These are phyloP conservation scores for Trogon melanurus DNA, from an alignment of 2,113 vertebrate genomes.

Conservation along the genomic window DNA sequence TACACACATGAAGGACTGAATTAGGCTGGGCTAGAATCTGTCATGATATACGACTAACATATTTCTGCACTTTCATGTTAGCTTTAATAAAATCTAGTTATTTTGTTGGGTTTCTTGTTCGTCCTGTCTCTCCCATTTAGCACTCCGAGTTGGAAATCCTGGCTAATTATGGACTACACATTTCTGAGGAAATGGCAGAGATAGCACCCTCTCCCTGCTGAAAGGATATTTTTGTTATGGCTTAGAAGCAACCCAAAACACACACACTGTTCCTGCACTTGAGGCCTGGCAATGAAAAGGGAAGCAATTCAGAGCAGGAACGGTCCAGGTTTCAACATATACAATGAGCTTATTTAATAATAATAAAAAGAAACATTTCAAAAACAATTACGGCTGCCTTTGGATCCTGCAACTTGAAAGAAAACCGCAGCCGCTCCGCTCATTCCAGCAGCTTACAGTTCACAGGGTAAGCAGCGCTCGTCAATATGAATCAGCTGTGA, in stretches of 20 bases:
- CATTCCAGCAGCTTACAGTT: conserved; percentile 50
- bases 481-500: conserved; percentile 61
- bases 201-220: conserved; percentile 26
- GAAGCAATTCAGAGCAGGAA: conserved; percentile 24
- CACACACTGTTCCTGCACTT: background rate
- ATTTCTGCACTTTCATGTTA: background rate
- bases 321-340: background rate
- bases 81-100: conserved; percentile 18
- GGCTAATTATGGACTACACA: conserved; percentile 2
- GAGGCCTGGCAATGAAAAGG: background rate
- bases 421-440: conserved; percentile 33
- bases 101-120: conserved; percentile 13
- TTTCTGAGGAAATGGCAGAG: conserved; percentile 18
- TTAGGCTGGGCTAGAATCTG: background rate
- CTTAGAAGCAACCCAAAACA: conserved; percentile 44
- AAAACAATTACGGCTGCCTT: conserved; percentile 62
- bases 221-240: conserved; percentile 24
- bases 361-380: conserved; percentile 68
- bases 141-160: background rate
- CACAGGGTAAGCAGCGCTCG: conserved; percentile 32
- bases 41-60: background rate
- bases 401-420: conserved; percentile 67
- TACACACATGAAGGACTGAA: background rate
- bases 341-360: conserved; percentile 58
- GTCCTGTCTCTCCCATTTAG: conserved; percentile 1